A percentile compares a stretch with the other conserved stretches of the same genome.
Evolutionary conservation across 2,113 vertebrate genomes (phyloP).

Genomic region (Diglossa brunneiventris): DNA sequence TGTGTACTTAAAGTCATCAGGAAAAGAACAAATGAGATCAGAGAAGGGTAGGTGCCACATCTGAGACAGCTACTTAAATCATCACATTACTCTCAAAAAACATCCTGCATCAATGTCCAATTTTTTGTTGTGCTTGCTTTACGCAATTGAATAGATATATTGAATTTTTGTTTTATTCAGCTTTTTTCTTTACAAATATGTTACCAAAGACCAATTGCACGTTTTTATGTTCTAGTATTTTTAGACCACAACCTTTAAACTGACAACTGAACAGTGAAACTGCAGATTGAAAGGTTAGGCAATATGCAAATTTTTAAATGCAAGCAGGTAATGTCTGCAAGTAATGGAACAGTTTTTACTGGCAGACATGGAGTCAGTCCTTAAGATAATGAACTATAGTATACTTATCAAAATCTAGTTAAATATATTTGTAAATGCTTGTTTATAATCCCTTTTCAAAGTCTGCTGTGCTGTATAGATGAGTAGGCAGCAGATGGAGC

Average conservation of each 20-base stretch:
- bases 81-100: not conserved
- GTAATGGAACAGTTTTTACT: not conserved
- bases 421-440: not conserved
- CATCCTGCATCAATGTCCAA: not conserved
- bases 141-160: rapidly evolving
- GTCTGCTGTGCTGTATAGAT: not conserved
- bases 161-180: not conserved
- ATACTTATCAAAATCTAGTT: not conserved
- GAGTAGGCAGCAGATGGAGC: constrained; percentile 3
- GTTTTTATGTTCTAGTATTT: not conserved
- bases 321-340: not conserved
- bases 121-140: not conserved
- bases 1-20: not conserved
- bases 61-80: not conserved
- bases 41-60: not conserved
- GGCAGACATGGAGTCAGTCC: not conserved
- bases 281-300: not conserved
- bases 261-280: not conserved
- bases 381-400: not conserved
- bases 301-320: not conserved
- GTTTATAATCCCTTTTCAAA: not conserved
- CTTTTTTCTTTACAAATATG: not conserved
- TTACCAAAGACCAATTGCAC: not conserved
- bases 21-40: not conserved
- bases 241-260: not conserved